Evolutionary conservation across 1,140 invertebrate species (phyloP), one percentile per base, ranked within the genome.

Genomic region (Scaptomyza montana): DNA sequence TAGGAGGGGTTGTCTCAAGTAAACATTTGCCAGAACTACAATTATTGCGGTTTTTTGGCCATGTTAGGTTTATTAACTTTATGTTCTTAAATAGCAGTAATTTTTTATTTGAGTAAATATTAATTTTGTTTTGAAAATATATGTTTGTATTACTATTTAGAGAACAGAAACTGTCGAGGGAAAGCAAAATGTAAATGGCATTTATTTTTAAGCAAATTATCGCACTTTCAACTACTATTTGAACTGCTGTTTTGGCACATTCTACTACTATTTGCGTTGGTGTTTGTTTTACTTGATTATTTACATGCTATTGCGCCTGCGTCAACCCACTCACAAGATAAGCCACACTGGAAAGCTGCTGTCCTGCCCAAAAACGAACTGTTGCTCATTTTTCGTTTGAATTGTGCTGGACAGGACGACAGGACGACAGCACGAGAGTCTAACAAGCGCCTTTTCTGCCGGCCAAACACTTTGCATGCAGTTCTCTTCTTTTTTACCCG

Each of bases 311-410:
- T 12, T 71, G 76, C 84, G 63, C 69, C 49, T 74, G 84, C 77
- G 76, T 25, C 13, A 21, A 41, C 43, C 41, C 25, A 25, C 30
- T 9, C 45, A 9, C 47, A 39, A 13, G 21, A 10, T 9, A 36
- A n/a, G 30, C 49, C 36, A 49, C 12, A 12, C 69, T 86, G 81
- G 79, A 82, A 82, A 55, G 36, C 25, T 28, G 55, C 54, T 55
- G 57, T 46, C 59, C 21, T 43, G 16, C 61, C 61, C 28, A 56
- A 71, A 69, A 87, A 84, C 84, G 80, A 87, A 89, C 84, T 87
- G 84, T 87, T 87, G 84, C 84, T 87, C 79, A 53, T 73, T 63
- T 74, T 25, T 12, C 13, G 12, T 30, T 21, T 4, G 9, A 53
- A 39, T 28, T 46, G 30, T 36, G 16, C 10, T 61, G 41, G 57